These are phyloP conservation scores for Ciconia maguari DNA, from an alignment of 2,113 vertebrate genomes.

Conservation along the genomic window DNA sequence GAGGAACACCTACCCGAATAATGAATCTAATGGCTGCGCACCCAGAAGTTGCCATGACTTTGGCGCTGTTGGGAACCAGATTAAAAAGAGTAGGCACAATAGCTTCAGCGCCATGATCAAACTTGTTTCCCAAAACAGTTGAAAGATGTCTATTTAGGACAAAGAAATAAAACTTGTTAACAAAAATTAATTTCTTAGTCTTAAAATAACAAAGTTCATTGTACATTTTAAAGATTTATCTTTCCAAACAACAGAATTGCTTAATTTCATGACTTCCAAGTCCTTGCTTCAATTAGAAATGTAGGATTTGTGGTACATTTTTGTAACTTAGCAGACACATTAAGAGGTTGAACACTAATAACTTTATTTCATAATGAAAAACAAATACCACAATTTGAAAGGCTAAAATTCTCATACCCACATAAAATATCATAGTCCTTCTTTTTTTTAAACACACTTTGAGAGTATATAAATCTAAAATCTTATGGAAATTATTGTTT, in stretches of 20 bases:
- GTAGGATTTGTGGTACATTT: not conserved
- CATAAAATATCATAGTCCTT: not conserved
- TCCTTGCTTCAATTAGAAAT: not conserved
- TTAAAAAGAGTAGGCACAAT: constrained; percentile 97
- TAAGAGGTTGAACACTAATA: not conserved
- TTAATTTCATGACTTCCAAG: not conserved
- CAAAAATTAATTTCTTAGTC: not conserved
- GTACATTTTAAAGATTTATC: not conserved
- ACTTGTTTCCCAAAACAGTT: constrained; percentile 92
- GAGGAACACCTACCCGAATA: constrained; percentile 82
- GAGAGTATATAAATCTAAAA: not conserved
- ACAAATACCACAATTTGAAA: not conserved
- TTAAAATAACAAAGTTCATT: not conserved
- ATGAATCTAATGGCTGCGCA: constrained; percentile 94
- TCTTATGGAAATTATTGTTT: not conserved
- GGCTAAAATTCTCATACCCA: not conserved
- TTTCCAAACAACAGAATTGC: not conserved
- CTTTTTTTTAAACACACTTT: not conserved
- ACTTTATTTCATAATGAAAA: not conserved
- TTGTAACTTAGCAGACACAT: not conserved
- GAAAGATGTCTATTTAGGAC: constrained; percentile 84
- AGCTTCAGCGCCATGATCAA: constrained; percentile 95
- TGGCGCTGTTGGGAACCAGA: constrained; percentile 96
- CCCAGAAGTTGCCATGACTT: constrained; percentile 95
- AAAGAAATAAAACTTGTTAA: constrained; percentile 1